Conservation (phyloP, 2,888 invertebrate genomes). For the Diaphora mendica region DNA sequence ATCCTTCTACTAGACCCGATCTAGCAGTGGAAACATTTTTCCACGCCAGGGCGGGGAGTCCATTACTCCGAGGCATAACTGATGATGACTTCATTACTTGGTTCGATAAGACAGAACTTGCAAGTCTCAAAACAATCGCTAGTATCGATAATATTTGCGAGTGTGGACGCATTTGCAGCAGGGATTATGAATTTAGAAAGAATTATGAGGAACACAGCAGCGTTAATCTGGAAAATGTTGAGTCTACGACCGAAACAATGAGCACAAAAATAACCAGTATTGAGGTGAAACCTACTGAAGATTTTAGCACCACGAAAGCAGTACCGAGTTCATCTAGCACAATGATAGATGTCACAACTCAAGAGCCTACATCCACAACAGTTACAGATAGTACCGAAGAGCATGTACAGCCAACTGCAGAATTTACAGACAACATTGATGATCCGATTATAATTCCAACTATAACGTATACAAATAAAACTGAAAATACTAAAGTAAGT, state of each 20-base stretch:
- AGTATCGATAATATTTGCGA: conserved; percentile 85
- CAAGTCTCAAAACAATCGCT: conserved; percentile 76
- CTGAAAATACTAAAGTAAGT: conserved; percentile 58
- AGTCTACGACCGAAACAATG: conserved; percentile 30
- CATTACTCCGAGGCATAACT: conserved; percentile 87
- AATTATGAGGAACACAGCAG: conserved; percentile 50
- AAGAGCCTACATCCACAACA: conserved; percentile 27
- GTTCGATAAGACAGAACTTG: conserved; percentile 87
- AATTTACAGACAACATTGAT: conserved; percentile 43
- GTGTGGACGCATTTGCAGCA: conserved; percentile 82
- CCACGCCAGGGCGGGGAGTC: conserved; percentile 87
- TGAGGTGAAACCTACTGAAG: conserved; percentile 27
- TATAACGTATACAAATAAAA: conserved; percentile 57
- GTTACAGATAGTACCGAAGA: conserved; percentile 28
- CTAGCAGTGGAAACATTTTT: conserved; percentile 88
- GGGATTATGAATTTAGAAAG: conserved; percentile 77
- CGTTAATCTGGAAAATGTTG: conserved; percentile 31
- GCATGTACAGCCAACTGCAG: conserved; percentile 11
- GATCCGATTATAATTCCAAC: conserved; percentile 75
- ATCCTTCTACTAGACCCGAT: conserved; percentile 87
- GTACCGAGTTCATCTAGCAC: conserved; percentile 19
- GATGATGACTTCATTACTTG: conserved; percentile 89
- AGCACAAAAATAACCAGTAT: conserved; percentile 26
- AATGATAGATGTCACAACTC: conserved; percentile 20
- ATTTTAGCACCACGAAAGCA: conserved; percentile 18